These are phyloP conservation scores for Papilio machaon DNA, from an alignment of 1,140 invertebrate genomes.

Conservation along the genomic window DNA sequence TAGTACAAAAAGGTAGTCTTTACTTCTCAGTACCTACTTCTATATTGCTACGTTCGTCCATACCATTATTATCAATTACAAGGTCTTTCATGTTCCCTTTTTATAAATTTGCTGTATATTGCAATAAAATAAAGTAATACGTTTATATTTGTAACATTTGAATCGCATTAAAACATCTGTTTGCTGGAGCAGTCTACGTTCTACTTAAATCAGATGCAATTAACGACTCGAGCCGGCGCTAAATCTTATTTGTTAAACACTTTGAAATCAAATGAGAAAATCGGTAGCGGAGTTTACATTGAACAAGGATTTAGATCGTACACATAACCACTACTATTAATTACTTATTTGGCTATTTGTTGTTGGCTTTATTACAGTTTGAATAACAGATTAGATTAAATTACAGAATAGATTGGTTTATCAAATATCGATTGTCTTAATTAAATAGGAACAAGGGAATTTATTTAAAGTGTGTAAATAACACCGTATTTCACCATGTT, in stretches of 20 bases:
- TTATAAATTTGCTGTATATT: not conserved
- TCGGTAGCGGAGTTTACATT: not conserved
- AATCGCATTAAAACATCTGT: conserved; percentile 3
- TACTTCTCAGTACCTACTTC: too few species aligned
- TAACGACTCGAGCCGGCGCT: conserved; percentile 3
- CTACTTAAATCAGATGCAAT: conserved; percentile 23
- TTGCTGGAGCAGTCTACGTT: conserved; percentile 6
- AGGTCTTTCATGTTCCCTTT: not conserved
- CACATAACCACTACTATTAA: not conserved
- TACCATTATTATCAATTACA: not conserved
- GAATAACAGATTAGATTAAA: too few species aligned
- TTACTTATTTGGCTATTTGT: not conserved
- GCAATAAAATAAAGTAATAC: not conserved
- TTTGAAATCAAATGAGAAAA: conserved; percentile 20
- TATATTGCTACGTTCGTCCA: too few species aligned
- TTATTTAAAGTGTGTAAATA: too few species aligned
- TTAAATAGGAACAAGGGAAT: too few species aligned
- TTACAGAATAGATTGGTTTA: too few species aligned
- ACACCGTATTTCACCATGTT: too few species aligned
- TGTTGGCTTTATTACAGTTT: not conserved
- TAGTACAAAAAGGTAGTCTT: too few species aligned
- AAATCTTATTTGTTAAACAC: conserved; percentile 25
- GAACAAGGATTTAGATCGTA: not conserved
- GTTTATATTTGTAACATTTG: not conserved
- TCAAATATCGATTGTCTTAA: too few species aligned